Percentiles rank a stretch among this genome's conserved stretches.
Evolutionary conservation across 2,113 vertebrate species (phyloP).

Genomic region (Ictalurus furcatus): DNA sequence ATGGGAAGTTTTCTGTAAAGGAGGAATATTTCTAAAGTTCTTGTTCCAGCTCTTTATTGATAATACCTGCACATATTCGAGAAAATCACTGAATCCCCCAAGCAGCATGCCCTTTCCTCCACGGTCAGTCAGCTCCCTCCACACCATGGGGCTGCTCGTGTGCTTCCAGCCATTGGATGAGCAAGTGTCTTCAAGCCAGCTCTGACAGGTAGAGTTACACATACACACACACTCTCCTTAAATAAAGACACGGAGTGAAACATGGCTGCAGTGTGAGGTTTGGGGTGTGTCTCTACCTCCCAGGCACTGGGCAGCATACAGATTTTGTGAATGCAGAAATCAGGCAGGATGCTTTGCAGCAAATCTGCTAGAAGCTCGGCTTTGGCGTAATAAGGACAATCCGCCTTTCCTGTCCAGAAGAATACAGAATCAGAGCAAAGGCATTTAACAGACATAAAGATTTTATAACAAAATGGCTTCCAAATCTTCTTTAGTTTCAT

Average conservation of each 20-base stretch:
- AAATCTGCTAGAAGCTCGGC: slow-evolving; percentile 86
- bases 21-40: background rate
- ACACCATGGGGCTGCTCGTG: slow-evolving; percentile 81
- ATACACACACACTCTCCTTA: background rate
- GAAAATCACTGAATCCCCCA: slow-evolving; percentile 86
- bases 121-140: slow-evolving; percentile 87
- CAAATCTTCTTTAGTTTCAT: background rate
- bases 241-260: background rate
- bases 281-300: slow-evolving; percentile 74
- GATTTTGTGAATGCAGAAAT: slow-evolving; percentile 85
- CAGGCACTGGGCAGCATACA: slow-evolving; percentile 79
- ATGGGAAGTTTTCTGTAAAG: background rate
- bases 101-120: slow-evolving; percentile 86
- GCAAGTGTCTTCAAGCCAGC: slow-evolving; percentile 82
- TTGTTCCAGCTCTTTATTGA: background rate
- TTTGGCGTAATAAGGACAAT: slow-evolving; percentile 87
- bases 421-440: background rate
- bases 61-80: slow-evolving; percentile 85
- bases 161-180: slow-evolving; percentile 82
- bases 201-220: slow-evolving; percentile 63
- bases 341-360: slow-evolving; percentile 79
- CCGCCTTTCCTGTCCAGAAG: slow-evolving; percentile 76
- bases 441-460: background rate
- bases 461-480: too few species aligned
- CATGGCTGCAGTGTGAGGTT: background rate